Conservation (phyloP, 1,140 invertebrate species). For the Aphelinus atriplicis region DNA sequence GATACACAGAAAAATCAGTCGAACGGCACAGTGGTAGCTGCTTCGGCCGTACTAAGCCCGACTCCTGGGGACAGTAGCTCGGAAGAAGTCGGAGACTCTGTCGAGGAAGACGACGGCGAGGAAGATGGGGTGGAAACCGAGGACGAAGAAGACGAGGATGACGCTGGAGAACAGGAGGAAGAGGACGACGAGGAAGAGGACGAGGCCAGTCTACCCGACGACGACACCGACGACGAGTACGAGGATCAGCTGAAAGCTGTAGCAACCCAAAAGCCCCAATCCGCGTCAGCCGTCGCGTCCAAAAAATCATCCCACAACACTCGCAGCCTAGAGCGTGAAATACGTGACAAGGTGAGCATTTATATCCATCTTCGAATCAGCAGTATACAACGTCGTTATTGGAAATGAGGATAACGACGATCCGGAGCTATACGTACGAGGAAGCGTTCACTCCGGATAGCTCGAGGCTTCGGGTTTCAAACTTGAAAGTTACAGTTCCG, state of each 20-base stretch:
- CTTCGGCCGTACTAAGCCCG: background rate
- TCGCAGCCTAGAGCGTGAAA: no score
- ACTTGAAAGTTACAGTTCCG: no score
- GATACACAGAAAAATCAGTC: background rate
- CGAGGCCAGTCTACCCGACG: slow-evolving; percentile 28
- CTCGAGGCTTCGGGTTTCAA: no score
- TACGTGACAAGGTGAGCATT: no score
- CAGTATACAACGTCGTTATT: no score
- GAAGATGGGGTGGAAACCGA: slow-evolving; percentile 43
- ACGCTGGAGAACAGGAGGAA: slow-evolving; percentile 41
- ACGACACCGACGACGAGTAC: slow-evolving; percentile 52
- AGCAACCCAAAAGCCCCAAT: no score
- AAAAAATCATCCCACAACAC: no score
- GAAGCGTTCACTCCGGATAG: no score
- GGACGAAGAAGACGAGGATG: slow-evolving; percentile 34
- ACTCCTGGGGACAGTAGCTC: background rate
- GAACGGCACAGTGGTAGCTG: background rate
- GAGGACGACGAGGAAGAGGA: slow-evolving; percentile 33
- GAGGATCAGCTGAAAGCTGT: slow-evolving; percentile 51
- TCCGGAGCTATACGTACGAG: no score
- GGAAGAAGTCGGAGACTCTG: slow-evolving; percentile 26
- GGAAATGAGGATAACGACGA: no score
- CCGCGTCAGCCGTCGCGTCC: no score
- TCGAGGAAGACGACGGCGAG: slow-evolving; percentile 25
- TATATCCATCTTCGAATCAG: no score